A percentile compares a stretch with the other conserved stretches of the same genome.
phyloP scores from a whole-genome alignment of 2,888 invertebrate species.

The Hydrotaea diabolus region DNA sequence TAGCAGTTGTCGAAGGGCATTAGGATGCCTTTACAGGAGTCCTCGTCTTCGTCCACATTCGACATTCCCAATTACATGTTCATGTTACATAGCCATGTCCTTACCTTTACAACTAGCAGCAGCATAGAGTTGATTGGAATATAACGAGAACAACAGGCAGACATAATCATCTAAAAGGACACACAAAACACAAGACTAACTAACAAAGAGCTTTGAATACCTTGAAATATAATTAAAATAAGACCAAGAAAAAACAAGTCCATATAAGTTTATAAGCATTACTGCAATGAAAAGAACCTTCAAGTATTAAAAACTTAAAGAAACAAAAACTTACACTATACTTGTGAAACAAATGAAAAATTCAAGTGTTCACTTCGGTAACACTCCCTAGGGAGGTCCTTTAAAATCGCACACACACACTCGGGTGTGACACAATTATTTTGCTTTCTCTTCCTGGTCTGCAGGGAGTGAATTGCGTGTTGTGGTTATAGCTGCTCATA shows the following conservation, averaged over 20 bases:
- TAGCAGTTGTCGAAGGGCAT: not conserved
- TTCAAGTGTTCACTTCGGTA: not conserved
- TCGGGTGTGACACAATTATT: not conserved
- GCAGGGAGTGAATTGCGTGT: not conserved
- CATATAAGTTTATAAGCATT: not conserved
- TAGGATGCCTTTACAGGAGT: constrained; percentile 7
- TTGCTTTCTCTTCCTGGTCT: not conserved
- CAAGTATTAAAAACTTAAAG: not conserved
- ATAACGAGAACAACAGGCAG: not conserved
- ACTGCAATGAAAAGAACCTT: not conserved
- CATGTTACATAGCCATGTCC: not conserved
- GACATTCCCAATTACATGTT: not conserved
- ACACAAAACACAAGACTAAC: not conserved
- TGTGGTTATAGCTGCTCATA: not conserved
- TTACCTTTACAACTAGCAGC: not conserved
- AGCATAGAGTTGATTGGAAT: not conserved
- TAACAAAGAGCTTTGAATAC: not conserved
- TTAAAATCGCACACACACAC: not conserved
- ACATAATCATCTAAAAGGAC: too few relatives aligned
- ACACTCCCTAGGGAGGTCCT: not conserved
- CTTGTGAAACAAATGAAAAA: too few relatives aligned
- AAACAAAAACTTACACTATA: too few relatives aligned
- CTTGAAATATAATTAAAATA: constrained; percentile 4
- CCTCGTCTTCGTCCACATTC: not conserved
- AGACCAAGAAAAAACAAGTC: not conserved